Conservation (phyloP, 2,888 invertebrate genomes). For the Pyrrhosoma nymphula region DNA sequence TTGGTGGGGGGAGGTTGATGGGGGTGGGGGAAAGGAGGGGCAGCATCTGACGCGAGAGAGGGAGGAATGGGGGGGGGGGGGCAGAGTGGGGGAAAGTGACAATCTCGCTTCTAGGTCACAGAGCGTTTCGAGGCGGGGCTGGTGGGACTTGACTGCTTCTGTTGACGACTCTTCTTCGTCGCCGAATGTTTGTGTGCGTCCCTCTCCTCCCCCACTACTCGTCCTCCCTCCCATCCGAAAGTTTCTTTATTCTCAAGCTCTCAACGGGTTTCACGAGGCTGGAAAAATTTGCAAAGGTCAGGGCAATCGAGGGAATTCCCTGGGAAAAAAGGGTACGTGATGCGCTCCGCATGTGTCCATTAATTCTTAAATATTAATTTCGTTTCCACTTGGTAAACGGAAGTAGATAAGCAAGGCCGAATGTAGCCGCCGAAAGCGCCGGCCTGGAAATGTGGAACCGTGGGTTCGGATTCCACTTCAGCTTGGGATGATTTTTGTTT, state of each 20-base stretch:
- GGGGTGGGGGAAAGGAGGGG: neutral
- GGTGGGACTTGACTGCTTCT: neutral
- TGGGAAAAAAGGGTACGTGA: neutral
- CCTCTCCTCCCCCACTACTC: neutral
- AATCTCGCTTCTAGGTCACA: constrained; percentile 4
- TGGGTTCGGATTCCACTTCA: no score
- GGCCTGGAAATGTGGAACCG: no score
- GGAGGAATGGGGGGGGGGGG: neutral
- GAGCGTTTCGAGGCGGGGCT: neutral
- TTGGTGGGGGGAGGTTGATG: neutral
- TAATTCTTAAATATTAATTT: no score
- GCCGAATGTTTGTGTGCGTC: neutral
- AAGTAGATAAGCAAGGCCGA: no score
- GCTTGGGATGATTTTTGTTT: no score
- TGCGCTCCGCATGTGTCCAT: no score
- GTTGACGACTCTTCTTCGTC: neutral
- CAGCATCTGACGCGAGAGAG: neutral
- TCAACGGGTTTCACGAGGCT: neutral
- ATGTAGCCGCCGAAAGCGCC: no score
- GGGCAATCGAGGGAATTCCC: neutral
- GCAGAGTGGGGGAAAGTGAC: neutral
- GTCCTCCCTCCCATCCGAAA: neutral
- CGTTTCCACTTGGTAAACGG: no score
- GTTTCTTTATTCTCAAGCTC: neutral
- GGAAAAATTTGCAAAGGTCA: neutral